These are phyloP conservation scores for Grantiella picta DNA, from an alignment of 2,113 vertebrate species.

Conservation along the genomic window DNA sequence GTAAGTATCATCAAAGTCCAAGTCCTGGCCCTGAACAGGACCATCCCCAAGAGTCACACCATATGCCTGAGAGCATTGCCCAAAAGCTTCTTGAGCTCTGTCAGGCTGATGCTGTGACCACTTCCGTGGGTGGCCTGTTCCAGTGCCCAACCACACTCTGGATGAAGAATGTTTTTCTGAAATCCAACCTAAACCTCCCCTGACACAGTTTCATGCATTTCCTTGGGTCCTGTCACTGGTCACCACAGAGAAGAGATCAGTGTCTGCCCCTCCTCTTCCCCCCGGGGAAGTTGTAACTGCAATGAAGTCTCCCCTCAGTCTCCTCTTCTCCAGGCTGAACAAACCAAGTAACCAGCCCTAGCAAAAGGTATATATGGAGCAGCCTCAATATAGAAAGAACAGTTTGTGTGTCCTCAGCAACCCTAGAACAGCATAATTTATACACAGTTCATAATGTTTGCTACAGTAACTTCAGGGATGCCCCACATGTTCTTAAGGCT, in stretches of 20 bases:
- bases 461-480: not conserved
- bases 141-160: not conserved
- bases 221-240: not conserved
- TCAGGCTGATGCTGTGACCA: not conserved
- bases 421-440: not conserved
- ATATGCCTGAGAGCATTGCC: not conserved
- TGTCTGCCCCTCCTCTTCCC: not conserved
- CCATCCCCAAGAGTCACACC: not conserved
- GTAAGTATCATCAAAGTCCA: not conserved
- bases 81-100: not conserved
- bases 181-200: not conserved
- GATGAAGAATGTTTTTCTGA: not conserved
- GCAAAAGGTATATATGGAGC: not conserved
- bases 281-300: not conserved
- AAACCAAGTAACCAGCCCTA: not conserved
- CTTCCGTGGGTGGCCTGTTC: not conserved
- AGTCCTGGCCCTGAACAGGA: not conserved
- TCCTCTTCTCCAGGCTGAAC: not conserved
- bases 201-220: fast-evolving
- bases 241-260: not conserved
- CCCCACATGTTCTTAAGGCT: not conserved
- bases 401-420: not conserved
- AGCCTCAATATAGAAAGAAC: not conserved
- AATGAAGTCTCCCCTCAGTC: not conserved
- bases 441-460: not conserved